phyloP scores from a whole-genome alignment of 2,113 vertebrate species.

The Microcebus griseorufus region DNA sequence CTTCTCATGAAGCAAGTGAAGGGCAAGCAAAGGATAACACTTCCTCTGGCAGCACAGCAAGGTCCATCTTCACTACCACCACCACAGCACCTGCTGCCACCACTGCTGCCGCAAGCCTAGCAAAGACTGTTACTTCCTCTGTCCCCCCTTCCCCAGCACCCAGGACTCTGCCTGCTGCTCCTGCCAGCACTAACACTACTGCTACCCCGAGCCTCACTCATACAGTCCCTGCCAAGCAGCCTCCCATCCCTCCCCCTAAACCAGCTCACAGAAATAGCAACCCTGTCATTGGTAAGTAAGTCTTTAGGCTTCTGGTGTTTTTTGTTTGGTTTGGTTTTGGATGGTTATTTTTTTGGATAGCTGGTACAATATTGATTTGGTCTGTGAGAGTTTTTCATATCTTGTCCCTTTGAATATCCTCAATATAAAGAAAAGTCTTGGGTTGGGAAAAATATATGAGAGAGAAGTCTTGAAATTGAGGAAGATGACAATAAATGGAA shows the following conservation, averaged over 20 bases:
- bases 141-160: constrained; percentile 85
- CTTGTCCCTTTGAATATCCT: background rate
- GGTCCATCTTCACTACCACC: constrained; percentile 47
- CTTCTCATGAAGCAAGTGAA: constrained; percentile 87
- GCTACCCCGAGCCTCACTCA: constrained; percentile 74
- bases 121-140: constrained; percentile 74
- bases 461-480: constrained; percentile 23
- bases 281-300: constrained; percentile 91
- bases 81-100: constrained; percentile 58
- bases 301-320: background rate
- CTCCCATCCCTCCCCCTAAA: constrained; percentile 95
- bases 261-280: constrained; percentile 94
- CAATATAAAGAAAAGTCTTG: background rate
- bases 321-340: background rate
- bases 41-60: constrained; percentile 57
- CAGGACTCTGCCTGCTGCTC: constrained; percentile 86
- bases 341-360: constrained; percentile 12
- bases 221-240: constrained; percentile 89
- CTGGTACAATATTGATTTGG: background rate
- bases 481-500: background rate
- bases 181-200: constrained; percentile 83
- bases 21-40: constrained; percentile 67
- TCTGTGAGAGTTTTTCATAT: background rate
- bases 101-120: constrained; percentile 43
- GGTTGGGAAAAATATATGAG: background rate